Base-by-base conservation (phyloP, 2,888 invertebrate species). In the Xanthorhoe designata region DNA sequence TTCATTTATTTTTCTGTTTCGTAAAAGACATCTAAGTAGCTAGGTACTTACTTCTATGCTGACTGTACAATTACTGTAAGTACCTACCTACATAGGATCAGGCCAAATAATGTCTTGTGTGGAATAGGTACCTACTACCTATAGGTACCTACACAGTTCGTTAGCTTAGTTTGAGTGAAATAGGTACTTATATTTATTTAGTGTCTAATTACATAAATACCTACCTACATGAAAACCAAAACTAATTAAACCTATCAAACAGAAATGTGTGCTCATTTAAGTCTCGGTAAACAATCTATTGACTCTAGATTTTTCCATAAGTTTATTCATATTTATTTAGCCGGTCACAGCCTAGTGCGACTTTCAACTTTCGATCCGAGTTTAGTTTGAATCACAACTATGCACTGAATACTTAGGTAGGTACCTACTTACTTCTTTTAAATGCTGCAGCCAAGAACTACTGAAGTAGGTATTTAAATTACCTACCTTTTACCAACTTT, bases 181-280 rank as follows among this genome's bases (percentile, higher is more conserved):
- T 5, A n/a, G n/a, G n/a, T n/a, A n/a, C n/a, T n/a, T n/a, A 45
- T 45, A 45, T 45, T 45, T 45, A 45, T 45, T 45, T 15, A 45
- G 45, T 45, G 45, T 45, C 1, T 15, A 15, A 45, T 45, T 45
- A 13, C 10, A 45, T n/a, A n/a, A n/a, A 0, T 42, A n/a, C 13
- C 8, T 42, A n/a, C 4, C 4, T 42, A 45, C 45, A 45, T 45
- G 15, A 45, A 45, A 45, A 15, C 47, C 5, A 47, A 15, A 47
- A 15, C 15, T 47, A 47, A 47, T 15, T 17, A 47, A 47, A 47
- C 15, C 47, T 17, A 47, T 17, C 47, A 47, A 17, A 17, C 47
- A 47, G 15, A 15, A 45, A n/a, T 47, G 47, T 47, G 47, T 15
- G 47, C 47, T 47, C 47, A 47, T 47, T 47, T 15, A 47, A 6